A percentile compares a stretch with the other conserved stretches of the same genome.
These are phyloP conservation scores for Eleutherodactylus coqui DNA, from an alignment of 2,797 vertebrate species.

Conservation along the genomic window DNA sequence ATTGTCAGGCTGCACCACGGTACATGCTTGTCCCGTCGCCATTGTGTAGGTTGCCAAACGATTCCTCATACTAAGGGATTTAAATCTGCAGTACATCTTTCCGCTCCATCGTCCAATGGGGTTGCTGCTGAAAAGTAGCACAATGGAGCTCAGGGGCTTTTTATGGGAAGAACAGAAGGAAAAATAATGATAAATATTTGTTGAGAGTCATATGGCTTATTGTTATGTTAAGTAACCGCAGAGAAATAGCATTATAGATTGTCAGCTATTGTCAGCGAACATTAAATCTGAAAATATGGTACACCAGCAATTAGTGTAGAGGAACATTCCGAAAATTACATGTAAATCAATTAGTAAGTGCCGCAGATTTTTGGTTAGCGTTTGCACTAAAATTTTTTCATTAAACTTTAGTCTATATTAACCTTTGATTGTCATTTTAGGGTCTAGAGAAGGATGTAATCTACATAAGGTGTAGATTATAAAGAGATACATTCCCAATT, in stretches of 20 bases:
- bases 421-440: background rate
- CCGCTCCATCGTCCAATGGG: slow-evolving; percentile 3
- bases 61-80: slow-evolving; percentile 33
- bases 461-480: no score
- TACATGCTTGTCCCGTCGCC: slow-evolving; percentile 56
- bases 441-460: background rate
- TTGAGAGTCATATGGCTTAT: background rate
- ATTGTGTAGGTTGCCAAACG: slow-evolving; percentile 51
- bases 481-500: background rate
- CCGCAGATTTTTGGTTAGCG: background rate
- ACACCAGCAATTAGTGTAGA: background rate
- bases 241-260: slow-evolving; percentile 34
- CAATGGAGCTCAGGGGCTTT: slow-evolving; percentile 21
- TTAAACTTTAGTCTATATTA: background rate
- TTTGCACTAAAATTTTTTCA: background rate
- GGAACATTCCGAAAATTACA: slow-evolving; percentile 12
- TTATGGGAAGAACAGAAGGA: slow-evolving; percentile 25
- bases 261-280: slow-evolving; percentile 26
- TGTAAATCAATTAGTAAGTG: background rate
- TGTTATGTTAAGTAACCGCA: background rate
- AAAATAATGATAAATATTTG: slow-evolving; percentile 37
- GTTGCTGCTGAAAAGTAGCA: slow-evolving; percentile 9
- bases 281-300: slow-evolving; percentile 28
- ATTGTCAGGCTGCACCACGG: slow-evolving; percentile 55
- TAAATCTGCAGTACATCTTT: slow-evolving; percentile 22